Conservation (phyloP, 2,888 invertebrate genomes). For the Eutolmus rufibarbis region DNA sequence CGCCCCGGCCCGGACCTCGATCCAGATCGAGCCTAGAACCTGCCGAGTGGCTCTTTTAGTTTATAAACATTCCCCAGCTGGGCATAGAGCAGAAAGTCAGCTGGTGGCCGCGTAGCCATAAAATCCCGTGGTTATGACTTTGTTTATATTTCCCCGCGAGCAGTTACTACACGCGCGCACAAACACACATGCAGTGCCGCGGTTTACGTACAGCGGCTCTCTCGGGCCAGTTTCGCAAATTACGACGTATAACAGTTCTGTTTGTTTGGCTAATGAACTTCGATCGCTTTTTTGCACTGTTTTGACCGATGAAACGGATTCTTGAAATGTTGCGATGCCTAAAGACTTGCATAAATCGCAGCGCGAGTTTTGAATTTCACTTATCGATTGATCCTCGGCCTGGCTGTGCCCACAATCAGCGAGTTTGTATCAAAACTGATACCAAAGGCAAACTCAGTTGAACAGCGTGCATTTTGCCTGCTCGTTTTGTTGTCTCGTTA, state of each 20-base stretch:
- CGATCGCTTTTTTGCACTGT: neutral
- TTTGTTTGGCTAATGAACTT: constrained; percentile 2
- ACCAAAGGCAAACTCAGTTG: neutral
- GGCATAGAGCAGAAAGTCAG: constrained; percentile 13
- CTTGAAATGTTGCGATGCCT: neutral
- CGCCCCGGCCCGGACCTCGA: neutral
- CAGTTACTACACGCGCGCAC: neutral
- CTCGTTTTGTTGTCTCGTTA: neutral
- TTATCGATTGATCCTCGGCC: neutral
- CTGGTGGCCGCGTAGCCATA: constrained; percentile 15
- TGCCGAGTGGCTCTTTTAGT: neutral
- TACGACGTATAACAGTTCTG: constrained; percentile 16
- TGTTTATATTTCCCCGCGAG: constrained; percentile 4
- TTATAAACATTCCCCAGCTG: constrained; percentile 15
- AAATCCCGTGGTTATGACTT: constrained; percentile 22
- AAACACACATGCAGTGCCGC: neutral
- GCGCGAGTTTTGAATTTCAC: neutral
- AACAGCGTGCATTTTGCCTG: neutral
- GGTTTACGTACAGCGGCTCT: neutral
- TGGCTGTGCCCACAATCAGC: neutral
- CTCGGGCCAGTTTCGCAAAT: neutral
- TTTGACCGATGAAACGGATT: neutral
- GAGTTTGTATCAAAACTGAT: neutral
- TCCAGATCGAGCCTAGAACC: neutral
- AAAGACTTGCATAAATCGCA: neutral